phyloP scores from a whole-genome alignment of 2,113 vertebrate genomes.

The Psittacara wagleri region DNA sequence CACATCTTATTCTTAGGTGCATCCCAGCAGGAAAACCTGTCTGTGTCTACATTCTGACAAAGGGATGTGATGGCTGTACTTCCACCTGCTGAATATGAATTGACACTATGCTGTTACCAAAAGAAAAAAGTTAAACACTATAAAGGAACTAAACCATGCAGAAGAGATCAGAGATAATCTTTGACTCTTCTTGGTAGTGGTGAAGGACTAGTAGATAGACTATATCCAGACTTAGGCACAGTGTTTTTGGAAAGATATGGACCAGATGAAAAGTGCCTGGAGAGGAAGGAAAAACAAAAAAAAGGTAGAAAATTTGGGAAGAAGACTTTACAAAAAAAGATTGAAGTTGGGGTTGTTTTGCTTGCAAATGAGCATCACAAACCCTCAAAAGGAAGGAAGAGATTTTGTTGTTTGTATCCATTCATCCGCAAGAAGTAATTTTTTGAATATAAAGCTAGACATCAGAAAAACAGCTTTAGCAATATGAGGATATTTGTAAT shows the following conservation, averaged over 20 bases:
- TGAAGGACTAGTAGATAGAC: background rate
- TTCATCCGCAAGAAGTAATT: background rate
- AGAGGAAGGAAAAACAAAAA: background rate
- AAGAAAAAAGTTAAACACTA: background rate
- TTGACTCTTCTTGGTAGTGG: background rate
- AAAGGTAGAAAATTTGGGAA: background rate
- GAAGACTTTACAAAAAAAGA: background rate
- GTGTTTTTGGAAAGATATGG: background rate
- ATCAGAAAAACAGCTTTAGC: background rate
- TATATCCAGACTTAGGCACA: background rate
- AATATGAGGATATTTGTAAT: background rate
- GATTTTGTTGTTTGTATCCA: background rate
- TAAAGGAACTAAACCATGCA: background rate
- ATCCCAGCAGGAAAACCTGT: background rate
- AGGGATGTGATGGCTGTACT: background rate
- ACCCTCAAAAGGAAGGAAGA: background rate
- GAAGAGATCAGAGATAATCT: background rate
- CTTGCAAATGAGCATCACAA: background rate
- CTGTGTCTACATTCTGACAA: background rate
- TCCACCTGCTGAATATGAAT: background rate
- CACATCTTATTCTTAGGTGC: background rate
- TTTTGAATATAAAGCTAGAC: background rate
- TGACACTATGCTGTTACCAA: background rate
- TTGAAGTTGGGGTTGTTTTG: background rate
- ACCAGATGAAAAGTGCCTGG: background rate